phyloP scores from a whole-genome alignment of 2,113 vertebrate species.

The Anolis sagrei region DNA sequence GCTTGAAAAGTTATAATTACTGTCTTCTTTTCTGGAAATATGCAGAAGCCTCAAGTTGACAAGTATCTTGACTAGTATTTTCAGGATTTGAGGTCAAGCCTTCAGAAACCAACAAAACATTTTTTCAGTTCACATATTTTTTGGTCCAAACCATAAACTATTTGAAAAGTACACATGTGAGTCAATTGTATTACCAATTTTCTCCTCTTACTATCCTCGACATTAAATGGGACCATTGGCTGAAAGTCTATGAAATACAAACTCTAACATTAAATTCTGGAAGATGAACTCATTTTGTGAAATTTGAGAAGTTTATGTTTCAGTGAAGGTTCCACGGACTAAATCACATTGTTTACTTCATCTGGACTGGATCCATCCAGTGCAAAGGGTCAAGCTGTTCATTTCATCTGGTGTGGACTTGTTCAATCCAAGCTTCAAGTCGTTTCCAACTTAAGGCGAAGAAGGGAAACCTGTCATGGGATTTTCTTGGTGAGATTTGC shows the following conservation, averaged over 20 bases:
- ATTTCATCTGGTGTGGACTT: no score
- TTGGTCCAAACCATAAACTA: constrained; percentile 37
- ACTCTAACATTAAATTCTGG: no score
- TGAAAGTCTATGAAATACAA: neutral
- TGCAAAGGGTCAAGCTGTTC: no score
- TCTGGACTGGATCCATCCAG: no score
- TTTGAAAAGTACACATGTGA: constrained; percentile 32
- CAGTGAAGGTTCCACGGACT: no score
- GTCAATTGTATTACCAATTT: neutral
- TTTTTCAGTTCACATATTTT: constrained; percentile 44
- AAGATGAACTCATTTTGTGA: no score
- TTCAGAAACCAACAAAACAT: constrained; percentile 53
- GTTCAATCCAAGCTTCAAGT: no score
- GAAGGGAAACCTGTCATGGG: no score
- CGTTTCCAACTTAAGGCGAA: no score
- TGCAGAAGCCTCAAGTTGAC: constrained; percentile 64
- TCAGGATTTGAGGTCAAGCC: constrained; percentile 54
- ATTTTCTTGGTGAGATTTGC: no score
- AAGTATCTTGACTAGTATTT: constrained; percentile 60
- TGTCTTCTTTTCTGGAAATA: constrained; percentile 70
- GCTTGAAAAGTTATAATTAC: constrained; percentile 68
- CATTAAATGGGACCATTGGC: neutral
- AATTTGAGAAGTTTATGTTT: no score
- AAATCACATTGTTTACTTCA: no score
- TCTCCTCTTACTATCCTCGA: neutral